Evolutionary conservation across 2,888 invertebrate species (phyloP), one percentile per base, ranked within the genome.

Genomic region (Plebejus anna): DNA sequence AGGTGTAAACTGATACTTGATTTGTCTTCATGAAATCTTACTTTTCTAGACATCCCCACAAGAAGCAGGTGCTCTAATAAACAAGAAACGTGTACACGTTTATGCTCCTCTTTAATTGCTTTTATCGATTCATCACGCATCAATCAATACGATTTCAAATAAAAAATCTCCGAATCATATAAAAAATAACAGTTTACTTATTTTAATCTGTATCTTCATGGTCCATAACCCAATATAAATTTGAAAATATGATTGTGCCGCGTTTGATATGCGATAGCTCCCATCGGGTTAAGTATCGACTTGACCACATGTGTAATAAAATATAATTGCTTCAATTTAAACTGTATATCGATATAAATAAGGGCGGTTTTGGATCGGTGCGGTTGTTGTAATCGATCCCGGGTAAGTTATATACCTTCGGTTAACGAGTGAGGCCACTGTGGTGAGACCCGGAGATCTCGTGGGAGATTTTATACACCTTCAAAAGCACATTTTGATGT

Each of bases 391-490:
- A 80, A 80, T 80, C 77, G 79, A 80, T 79, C 76, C 77, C 75
- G 76, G 47, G 71, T 87, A 82, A 85, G 80, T 81, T 84, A 84
- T 86, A 86, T 88, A 88, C 84, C 83, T 85, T 84, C 82, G 83
- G 86, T 89, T 88, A 85, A 86, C 84, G 84, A 82, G 79, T 79
- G 81, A 79, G 84, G 89, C 91, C 90, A 87, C 90, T 91, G 90
- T 86, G 87, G 90, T 88, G 89, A 88, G 87, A 86, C 83, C 84
- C 70, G 82, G 84, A 82, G 80, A 78, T 82, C 81, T 85, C 88
- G 88, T 90, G 90, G 88, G 88, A 88, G 85, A 87, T 84, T 79
- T 80, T 81, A 80, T 78, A 80, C 80, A 79, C 79, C 78, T 78
- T 77, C 77, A 79, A 78, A 78, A 75, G 77, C 78, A 75, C 76